Evolutionary conservation across 2,888 invertebrate genomes (phyloP).

Genomic region (Drosophila subsilvestris): DNA sequence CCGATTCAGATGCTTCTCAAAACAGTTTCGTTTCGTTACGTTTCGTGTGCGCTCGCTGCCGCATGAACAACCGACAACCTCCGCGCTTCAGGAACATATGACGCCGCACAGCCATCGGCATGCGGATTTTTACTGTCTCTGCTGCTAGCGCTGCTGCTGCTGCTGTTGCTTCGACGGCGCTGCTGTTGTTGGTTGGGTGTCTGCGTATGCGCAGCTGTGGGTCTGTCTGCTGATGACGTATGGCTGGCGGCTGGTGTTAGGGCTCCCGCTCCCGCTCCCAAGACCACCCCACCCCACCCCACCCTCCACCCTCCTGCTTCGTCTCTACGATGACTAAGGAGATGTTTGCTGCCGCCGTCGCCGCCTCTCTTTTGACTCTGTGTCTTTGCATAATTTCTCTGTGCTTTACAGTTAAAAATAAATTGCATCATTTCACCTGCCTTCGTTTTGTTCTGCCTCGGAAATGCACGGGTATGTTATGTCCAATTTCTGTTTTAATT

Average conservation of each 20-base stretch:
- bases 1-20: conserved; percentile 8
- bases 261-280: neutral
- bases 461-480: conserved; percentile 66
- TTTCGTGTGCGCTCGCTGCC: conserved; percentile 27
- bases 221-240: conserved; percentile 61
- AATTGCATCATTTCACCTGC: conserved; percentile 48
- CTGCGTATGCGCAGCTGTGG: conserved; percentile 53
- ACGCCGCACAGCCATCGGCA: conserved; percentile 58
- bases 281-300: too few species aligned
- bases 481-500: conserved; percentile 67
- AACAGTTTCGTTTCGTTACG: conserved; percentile 33
- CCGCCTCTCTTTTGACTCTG: conserved; percentile 1
- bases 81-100: conserved; percentile 81
- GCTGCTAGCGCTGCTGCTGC: conserved; percentile 39
- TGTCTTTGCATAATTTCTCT: conserved; percentile 36
- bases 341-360: conserved; percentile 35
- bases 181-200: conserved; percentile 31
- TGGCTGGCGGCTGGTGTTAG: conserved; percentile 32
- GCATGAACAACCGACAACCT: conserved; percentile 61
- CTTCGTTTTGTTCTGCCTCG: conserved; percentile 33
- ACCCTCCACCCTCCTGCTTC: conserved; percentile 2
- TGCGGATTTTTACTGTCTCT: conserved; percentile 74
- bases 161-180: conserved; percentile 33
- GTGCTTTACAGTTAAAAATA: conserved; percentile 46
- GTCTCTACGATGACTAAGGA: conserved; percentile 50